phyloP scores from a whole-genome alignment of 2,888 invertebrate genomes.

The Cryptocheilus praepositus region DNA sequence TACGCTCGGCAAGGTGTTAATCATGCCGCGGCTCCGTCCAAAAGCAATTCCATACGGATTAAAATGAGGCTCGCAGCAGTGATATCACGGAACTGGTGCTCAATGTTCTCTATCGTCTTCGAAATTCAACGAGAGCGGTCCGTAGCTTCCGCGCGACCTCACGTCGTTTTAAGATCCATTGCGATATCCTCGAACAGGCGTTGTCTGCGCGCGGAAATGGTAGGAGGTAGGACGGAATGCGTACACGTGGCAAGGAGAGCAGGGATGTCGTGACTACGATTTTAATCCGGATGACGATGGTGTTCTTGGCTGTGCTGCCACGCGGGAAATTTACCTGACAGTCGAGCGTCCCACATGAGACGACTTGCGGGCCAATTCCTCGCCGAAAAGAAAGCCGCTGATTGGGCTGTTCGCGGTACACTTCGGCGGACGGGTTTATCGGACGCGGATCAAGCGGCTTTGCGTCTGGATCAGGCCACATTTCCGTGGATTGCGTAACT shows the following conservation, averaged over 20 bases:
- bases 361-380: slow-evolving; percentile 20
- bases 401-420: slow-evolving; percentile 18
- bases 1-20: not conserved
- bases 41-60: too few relatives aligned
- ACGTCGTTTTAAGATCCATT: not conserved
- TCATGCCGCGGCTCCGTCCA: too few relatives aligned
- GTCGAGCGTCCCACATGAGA: slow-evolving; percentile 36
- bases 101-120: too few relatives aligned
- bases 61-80: too few relatives aligned
- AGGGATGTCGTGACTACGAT: not conserved
- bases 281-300: slow-evolving; percentile 6
- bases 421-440: slow-evolving; percentile 35
- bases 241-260: not conserved
- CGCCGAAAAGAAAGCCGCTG: slow-evolving; percentile 28
- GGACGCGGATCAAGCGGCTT: slow-evolving; percentile 6
- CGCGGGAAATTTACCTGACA: slow-evolving; percentile 48
- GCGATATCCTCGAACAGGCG: too few relatives aligned
- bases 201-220: too few relatives aligned
- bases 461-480: not conserved
- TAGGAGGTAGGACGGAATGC: too few relatives aligned
- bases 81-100: too few relatives aligned
- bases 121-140: slow-evolving; percentile 18
- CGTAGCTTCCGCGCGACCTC: not conserved
- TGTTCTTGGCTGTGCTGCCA: slow-evolving; percentile 26
- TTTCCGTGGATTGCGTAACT: slow-evolving; percentile 1